phyloP scores from a whole-genome alignment of 2,888 invertebrate genomes.

The Alloscopus bannaensis region DNA sequence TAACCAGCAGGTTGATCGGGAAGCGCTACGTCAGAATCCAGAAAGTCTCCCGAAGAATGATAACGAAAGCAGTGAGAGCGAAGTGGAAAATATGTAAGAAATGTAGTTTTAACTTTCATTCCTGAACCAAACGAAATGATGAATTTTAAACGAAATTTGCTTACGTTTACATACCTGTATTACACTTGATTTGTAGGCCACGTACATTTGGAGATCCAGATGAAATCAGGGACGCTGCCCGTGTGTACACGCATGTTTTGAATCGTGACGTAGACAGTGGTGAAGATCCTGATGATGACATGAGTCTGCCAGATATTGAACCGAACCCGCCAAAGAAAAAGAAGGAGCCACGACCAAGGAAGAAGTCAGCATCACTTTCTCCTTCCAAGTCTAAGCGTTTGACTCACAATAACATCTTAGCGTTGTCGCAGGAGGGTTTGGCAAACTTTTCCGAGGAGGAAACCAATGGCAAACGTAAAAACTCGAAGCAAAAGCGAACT shows the following conservation, averaged over 20 bases:
- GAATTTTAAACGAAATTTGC: not conserved
- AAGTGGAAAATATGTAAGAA: slow-evolving; percentile 52
- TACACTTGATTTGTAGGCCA: slow-evolving; percentile 33
- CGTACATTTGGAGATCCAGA: slow-evolving; percentile 53
- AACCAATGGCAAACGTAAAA: not conserved
- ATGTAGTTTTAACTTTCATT: slow-evolving; percentile 7
- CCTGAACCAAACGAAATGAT: no score
- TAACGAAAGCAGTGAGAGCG: slow-evolving; percentile 38
- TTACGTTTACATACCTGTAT: not conserved
- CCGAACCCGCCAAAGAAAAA: slow-evolving; percentile 50
- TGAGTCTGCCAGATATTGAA: slow-evolving; percentile 66
- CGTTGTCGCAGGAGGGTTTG: slow-evolving; percentile 42
- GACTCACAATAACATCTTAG: slow-evolving; percentile 40
- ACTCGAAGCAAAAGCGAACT: slow-evolving; percentile 43
- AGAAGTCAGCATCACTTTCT: slow-evolving; percentile 43
- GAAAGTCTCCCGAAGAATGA: not conserved
- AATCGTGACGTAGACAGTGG: slow-evolving; percentile 45
- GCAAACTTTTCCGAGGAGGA: slow-evolving; percentile 53
- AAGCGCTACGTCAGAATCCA: not conserved
- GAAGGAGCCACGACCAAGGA: slow-evolving; percentile 32
- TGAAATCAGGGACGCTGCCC: slow-evolving; percentile 45
- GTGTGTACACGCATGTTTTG: slow-evolving; percentile 32
- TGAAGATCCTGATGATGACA: slow-evolving; percentile 60
- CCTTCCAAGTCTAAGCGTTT: slow-evolving; percentile 55
- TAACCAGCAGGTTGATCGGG: slow-evolving; percentile 21